Evolutionary conservation across 1,140 invertebrate genomes (phyloP).

Genomic region (Daktulosphaira vitifoliae): DNA sequence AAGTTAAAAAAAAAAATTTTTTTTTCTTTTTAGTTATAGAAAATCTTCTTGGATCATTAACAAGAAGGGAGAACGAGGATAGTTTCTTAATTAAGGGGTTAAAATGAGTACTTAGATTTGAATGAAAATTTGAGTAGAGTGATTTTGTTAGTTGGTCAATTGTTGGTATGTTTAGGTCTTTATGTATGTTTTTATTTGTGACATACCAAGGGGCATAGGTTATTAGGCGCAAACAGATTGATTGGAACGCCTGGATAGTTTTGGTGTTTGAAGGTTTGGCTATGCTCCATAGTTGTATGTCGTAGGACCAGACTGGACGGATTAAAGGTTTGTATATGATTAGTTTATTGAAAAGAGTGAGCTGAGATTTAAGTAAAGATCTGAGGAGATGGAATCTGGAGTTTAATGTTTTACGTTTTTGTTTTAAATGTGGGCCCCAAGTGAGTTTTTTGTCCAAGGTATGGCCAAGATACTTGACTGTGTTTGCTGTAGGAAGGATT

Average conservation of each 20-base stretch:
- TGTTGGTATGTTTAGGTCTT: no score
- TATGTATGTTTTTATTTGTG: no score
- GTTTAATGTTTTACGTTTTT: conserved; percentile 11
- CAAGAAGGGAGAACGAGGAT: no score
- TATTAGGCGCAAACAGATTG: conserved; percentile 10
- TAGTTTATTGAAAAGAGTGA: conserved; percentile 40
- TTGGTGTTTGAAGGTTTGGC: conserved; percentile 39
- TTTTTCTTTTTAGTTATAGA: no score
- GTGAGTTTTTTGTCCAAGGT: conserved; percentile 9
- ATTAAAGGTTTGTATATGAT: conserved; percentile 39
- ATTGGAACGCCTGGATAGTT: conserved; percentile 36
- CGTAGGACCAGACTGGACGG: conserved; percentile 41
- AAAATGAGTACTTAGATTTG: no score
- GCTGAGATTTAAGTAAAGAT: conserved; percentile 26
- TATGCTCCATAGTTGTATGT: conserved; percentile 40
- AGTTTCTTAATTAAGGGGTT: no score
- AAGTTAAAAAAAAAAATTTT: no score
- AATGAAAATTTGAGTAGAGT: no score
- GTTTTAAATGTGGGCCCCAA: conserved; percentile 6
- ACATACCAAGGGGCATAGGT: no score
- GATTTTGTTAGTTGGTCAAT: no score
- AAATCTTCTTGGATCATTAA: no score
- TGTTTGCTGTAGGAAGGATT: not conserved
- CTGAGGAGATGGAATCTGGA: not conserved
- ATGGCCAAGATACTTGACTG: conserved; percentile 20